Conservation (phyloP, 2,113 vertebrate species). For the Hippolais icterina region DNA sequence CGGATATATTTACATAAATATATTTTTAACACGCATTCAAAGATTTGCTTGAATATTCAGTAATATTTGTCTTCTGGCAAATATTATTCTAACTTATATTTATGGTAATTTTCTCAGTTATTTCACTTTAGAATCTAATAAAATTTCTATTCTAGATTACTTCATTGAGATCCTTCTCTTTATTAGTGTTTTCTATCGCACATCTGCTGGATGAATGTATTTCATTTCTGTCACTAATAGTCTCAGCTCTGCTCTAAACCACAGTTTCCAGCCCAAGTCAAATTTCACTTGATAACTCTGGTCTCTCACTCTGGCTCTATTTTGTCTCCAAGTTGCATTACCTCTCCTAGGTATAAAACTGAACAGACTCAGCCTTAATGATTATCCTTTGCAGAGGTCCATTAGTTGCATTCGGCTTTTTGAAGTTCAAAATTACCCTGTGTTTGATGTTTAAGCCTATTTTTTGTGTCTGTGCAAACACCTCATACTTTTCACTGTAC, state of each 20-base stretch:
- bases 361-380: background rate
- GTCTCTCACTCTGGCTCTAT: background rate
- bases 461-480: slow-evolving; percentile 1
- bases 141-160: slow-evolving; percentile 4
- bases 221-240: background rate
- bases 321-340: background rate
- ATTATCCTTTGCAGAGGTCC: background rate
- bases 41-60: slow-evolving; percentile 33
- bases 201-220: background rate
- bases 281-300: background rate
- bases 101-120: slow-evolving; percentile 44
- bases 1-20: slow-evolving; percentile 45
- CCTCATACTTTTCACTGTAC: background rate
- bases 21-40: slow-evolving; percentile 6
- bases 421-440: background rate
- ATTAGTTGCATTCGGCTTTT: background rate
- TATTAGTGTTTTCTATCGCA: slow-evolving; percentile 24
- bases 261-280: background rate
- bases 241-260: slow-evolving; percentile 26
- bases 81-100: slow-evolving; percentile 43
- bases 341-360: background rate
- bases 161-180: slow-evolving; percentile 31
- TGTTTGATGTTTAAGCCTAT: background rate
- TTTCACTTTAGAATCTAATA: slow-evolving; percentile 37
- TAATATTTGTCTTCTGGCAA: slow-evolving; percentile 34